These are phyloP conservation scores for Tethya wilhelma DNA, from an alignment of 37 sponge, comb jelly and placozoan genomes.

Conservation along the genomic window DNA sequence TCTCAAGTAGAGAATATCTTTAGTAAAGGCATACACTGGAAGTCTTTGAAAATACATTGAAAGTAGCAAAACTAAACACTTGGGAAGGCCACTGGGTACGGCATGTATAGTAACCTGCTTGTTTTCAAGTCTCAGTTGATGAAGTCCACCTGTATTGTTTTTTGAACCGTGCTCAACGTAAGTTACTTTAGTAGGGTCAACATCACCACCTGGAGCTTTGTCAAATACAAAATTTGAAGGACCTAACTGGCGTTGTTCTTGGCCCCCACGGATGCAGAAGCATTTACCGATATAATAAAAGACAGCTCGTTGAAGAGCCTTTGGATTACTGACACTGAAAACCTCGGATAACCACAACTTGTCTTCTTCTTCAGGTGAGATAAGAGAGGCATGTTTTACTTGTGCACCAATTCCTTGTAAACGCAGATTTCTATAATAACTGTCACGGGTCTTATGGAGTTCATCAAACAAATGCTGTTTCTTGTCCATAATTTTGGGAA, in stretches of 20 bases:
- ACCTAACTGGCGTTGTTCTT: slow-evolving; percentile 13
- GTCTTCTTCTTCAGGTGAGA: no score
- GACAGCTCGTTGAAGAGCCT: slow-evolving; percentile 10
- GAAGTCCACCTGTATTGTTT: slow-evolving; percentile 31
- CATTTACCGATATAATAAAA: slow-evolving; percentile 34
- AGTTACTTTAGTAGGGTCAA: not conserved
- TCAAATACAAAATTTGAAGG: slow-evolving; percentile 4
- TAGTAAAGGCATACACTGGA: not conserved
- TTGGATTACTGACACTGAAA: no score
- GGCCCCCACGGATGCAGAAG: slow-evolving; percentile 27
- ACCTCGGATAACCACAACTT: no score
- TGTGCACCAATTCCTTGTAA: slow-evolving; percentile 19
- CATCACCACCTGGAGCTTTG: no score
- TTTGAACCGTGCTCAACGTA: slow-evolving; percentile 53
- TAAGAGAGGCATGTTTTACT: not conserved
- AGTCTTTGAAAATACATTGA: no score
- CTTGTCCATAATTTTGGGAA: slow-evolving; percentile 6
- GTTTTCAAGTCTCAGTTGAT: slow-evolving; percentile 23
- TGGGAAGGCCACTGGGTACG: no score
- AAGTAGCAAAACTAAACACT: slow-evolving; percentile 3
- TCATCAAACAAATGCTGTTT: not conserved
- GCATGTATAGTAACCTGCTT: slow-evolving; percentile 24
- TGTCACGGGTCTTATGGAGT: not conserved
- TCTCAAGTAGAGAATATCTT: not conserved
- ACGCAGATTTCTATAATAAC: slow-evolving; percentile 9